Conservation (phyloP, 2,888 invertebrate genomes). For the Anorthoa munda region DNA sequence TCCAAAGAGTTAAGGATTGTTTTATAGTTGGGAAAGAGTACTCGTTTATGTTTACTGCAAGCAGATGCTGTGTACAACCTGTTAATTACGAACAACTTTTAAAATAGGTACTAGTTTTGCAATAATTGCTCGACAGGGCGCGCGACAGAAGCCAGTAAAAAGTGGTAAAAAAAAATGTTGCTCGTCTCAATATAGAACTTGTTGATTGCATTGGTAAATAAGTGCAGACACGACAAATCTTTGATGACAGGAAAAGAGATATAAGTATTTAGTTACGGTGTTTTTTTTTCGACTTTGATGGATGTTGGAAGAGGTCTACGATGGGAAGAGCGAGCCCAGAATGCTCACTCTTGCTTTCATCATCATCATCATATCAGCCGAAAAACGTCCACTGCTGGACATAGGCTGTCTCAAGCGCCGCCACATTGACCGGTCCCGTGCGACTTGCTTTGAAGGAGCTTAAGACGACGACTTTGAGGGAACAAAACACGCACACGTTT, state of each 20-base stretch:
- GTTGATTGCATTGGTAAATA: constrained; percentile 72
- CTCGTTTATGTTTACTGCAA: constrained; percentile 58
- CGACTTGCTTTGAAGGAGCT: too few relatives aligned
- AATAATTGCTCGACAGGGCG: constrained; percentile 82
- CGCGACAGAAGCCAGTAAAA: constrained; percentile 81
- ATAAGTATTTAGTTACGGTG: not conserved
- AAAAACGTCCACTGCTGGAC: too few relatives aligned
- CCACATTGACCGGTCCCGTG: too few relatives aligned
- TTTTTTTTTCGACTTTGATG: too few relatives aligned
- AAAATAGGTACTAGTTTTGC: constrained; percentile 81
- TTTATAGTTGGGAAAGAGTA: constrained; percentile 18
- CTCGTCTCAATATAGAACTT: constrained; percentile 75
- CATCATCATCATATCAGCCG: too few relatives aligned
- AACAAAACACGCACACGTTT: too few relatives aligned
- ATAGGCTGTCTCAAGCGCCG: too few relatives aligned
- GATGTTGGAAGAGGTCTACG: not conserved
- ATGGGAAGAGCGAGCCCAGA: too few relatives aligned
- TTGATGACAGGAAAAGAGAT: not conserved
- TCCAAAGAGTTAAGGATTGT: constrained; percentile 11
- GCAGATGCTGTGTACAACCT: constrained; percentile 83
- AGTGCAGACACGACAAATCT: constrained; percentile 53
- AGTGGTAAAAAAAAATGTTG: constrained; percentile 73
- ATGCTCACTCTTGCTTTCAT: too few relatives aligned
- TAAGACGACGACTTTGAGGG: too few relatives aligned
- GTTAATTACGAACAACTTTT: constrained; percentile 84